phyloP scores from a whole-genome alignment of 2,888 invertebrate species.

The Epirrhoe tristata region DNA sequence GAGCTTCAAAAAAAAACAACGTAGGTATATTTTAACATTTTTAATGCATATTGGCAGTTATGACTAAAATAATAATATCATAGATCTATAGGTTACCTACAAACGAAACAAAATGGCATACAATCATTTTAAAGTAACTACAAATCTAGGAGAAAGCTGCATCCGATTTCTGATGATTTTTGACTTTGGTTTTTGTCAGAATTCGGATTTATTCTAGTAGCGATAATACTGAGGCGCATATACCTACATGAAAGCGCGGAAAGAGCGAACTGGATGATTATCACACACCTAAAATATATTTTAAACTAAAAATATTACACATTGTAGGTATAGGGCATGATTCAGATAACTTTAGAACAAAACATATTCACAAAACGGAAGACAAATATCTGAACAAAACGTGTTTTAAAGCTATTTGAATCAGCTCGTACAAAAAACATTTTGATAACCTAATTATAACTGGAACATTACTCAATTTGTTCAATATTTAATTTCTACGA shows the following conservation, averaged over 20 bases:
- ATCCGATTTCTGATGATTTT: constrained; percentile 57
- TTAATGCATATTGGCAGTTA: constrained; percentile 67
- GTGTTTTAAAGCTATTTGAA: constrained; percentile 13
- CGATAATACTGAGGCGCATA: constrained; percentile 64
- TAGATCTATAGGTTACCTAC: constrained; percentile 64
- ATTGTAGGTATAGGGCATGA: constrained; percentile 9
- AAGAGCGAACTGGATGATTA: constrained; percentile 26
- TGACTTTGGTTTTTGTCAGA: constrained; percentile 70
- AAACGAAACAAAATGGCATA: constrained; percentile 73
- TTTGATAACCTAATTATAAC: constrained; percentile 14
- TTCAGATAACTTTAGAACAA: constrained; percentile 11
- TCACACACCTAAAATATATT: constrained; percentile 27
- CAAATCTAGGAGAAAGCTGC: constrained; percentile 48
- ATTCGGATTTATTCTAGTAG: constrained; percentile 51
- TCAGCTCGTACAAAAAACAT: constrained; percentile 6
- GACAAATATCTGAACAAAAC: constrained; percentile 1
- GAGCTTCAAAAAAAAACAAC: not conserved
- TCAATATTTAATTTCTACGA: constrained; percentile 36
- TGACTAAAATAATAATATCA: constrained; percentile 69
- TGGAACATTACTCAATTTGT: constrained; percentile 38
- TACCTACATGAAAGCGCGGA: constrained; percentile 28
- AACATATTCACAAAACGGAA: constrained; percentile 1
- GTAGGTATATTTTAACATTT: constrained; percentile 16
- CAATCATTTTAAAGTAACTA: constrained; percentile 63
- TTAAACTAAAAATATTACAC: constrained; percentile 10